phyloP scores from a whole-genome alignment of 2,888 invertebrate species.

The Lepidocyrtinus sp. region DNA sequence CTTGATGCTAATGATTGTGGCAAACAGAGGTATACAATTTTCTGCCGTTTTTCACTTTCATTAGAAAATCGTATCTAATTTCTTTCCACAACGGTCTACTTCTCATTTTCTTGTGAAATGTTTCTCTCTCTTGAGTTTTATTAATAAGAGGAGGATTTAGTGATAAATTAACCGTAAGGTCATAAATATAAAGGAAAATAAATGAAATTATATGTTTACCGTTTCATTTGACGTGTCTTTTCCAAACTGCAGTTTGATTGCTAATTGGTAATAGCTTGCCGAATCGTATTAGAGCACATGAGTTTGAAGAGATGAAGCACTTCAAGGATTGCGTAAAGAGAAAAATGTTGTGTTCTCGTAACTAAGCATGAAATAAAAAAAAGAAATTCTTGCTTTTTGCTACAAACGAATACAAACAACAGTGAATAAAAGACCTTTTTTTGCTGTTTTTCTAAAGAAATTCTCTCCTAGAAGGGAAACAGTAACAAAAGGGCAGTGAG shows the following conservation, averaged over 20 bases:
- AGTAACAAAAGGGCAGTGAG: slow-evolving; percentile 58
- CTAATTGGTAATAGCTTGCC: too few relatives aligned
- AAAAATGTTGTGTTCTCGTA: background rate
- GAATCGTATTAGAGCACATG: background rate
- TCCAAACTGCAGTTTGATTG: too few relatives aligned
- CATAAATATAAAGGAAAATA: too few relatives aligned
- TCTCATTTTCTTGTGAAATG: too few relatives aligned
- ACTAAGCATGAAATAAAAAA: background rate
- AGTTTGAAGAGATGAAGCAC: background rate
- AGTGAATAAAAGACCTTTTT: slow-evolving; percentile 5
- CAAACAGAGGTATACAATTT: background rate
- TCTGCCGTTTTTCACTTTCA: too few relatives aligned
- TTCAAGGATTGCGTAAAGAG: background rate
- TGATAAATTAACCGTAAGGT: too few relatives aligned
- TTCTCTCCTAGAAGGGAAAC: background rate
- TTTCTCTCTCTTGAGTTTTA: too few relatives aligned
- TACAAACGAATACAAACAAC: background rate
- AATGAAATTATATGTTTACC: too few relatives aligned
- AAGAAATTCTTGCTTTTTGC: background rate
- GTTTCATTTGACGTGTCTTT: too few relatives aligned
- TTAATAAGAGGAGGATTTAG: too few relatives aligned
- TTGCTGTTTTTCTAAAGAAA: background rate
- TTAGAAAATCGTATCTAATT: slow-evolving; percentile 6
- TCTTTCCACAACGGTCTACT: slow-evolving; percentile 14
- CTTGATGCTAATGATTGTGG: background rate